Base-by-base conservation (phyloP, 2,888 invertebrate genomes). In the Pemphredon lugubris region DNA sequence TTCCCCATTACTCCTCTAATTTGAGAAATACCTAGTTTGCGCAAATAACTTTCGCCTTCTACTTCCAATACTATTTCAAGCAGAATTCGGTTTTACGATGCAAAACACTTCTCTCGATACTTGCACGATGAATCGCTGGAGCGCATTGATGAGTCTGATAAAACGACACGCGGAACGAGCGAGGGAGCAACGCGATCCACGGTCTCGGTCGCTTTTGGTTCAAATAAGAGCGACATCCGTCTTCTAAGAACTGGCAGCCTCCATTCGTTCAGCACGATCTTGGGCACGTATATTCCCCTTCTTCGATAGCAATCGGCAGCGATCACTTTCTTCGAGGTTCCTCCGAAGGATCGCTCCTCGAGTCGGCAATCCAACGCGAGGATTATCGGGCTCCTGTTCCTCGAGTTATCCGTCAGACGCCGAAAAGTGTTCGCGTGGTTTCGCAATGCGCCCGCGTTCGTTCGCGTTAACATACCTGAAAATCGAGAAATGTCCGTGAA, bases 321-420 rank as follows among this genome's bases (percentile, higher is more conserved):
- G 77, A 81, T 83, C 82, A 83, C 84, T 85, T 84, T 84, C 84
- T 80, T 84, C 78, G 73, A 74, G 70, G 66, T 77, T 60, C 65
- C 65, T 57, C 51, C 53, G 61, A 59, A 67, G 53, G 65, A 75
- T 54, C 57, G 66, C 13, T 53, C 59, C 53, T 51, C 13, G 45
- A 60, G 40, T 45, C 59, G 60, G 26, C 55, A 73, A 70, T 79
- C 63, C 45, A 18, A 34, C 42, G 63, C 67, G 67, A 75, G 69
- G 64, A 64, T 70, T 65, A 66, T 66, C 59, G 59, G 37, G 40
- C 20, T 40, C 53, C 37, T 30, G 18, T 18, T 47, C 42, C 39
- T 34, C 55, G 18, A 14, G 34, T 26, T 23, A 7, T 32, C n/a
- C 13, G 21, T n/a, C 13, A 3, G 26, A 3, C 26, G 3, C 26